Base-by-base conservation (phyloP, 1,140 invertebrate species). In the Anoplophora glabripennis region DNA sequence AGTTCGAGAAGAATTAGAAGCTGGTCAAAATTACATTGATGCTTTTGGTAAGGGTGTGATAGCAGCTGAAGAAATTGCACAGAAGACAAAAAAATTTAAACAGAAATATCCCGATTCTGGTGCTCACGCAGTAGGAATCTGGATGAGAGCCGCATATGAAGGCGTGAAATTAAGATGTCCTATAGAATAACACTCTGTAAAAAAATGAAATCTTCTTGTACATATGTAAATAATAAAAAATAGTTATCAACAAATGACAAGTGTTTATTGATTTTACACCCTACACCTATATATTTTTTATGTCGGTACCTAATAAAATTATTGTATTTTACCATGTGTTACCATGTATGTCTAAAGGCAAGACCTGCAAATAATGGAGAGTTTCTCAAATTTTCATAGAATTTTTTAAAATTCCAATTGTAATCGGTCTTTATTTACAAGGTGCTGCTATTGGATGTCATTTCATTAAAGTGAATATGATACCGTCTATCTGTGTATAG, bases 71-170 rank as follows among this genome's bases (percentile, higher is more conserved):
- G 68, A 77, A 48, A 76, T 73, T 33, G 80, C 81, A 3, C 47
- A 51, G 47, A 48, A 53, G 45, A 70, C 73, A 9, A 65, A 57
- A 52, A 35, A 41, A 10, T 4, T 41, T 10, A 46, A 53, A 18
- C n/a, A 21, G 38, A 68, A 74, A 57, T 74, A 75, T 70, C 79
- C 81, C 11, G 82, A 84, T 73, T 76, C 83, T 55, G 84, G 81
- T 14, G 83, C 84, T 21, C 79, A 82, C 59, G 83, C 83, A 12
- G 78, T 86, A 8, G 78, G 79, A 38, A 76, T 82, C 34, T 85
- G 84, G 81, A 71, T 86, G 72, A 78, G 78, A 55, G 82, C 82
- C 33, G 67, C 75, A 15, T 79, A 75, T 47, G 79, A 82, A 71
- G 79, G 75, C 45, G 62, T 79, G 1, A 81, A 81, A 45, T 41